Evolutionary conservation across 2,797 vertebrate species (phyloP).

Genomic region (Anabacerthia variegaticeps): DNA sequence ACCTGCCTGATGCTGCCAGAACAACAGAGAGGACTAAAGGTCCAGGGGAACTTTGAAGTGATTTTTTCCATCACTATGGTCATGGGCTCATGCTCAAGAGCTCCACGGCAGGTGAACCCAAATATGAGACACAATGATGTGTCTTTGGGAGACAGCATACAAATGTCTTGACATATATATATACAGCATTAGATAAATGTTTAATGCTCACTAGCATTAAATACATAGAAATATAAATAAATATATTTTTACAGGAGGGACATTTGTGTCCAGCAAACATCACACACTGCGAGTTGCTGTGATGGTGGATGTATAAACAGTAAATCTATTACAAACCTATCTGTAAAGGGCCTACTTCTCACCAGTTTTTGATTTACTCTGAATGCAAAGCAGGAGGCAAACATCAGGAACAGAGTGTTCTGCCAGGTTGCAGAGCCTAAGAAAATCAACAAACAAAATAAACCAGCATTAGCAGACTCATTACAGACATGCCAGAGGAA

Average conservation of each 20-base stretch:
- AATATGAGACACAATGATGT: neutral
- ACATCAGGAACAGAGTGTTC: neutral
- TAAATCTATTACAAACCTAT: neutral
- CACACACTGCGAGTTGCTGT: neutral
- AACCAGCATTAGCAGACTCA: neutral
- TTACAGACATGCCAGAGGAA: neutral
- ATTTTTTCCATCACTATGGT: neutral
- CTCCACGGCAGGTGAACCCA: neutral
- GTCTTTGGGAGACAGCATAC: neutral
- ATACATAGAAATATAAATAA: neutral
- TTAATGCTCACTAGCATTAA: neutral
- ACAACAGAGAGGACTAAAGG: neutral
- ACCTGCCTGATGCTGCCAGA: neutral
- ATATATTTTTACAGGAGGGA: neutral
- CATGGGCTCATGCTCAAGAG: neutral
- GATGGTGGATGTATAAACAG: neutral
- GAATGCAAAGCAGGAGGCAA: fast-evolving
- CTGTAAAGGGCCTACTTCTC: neutral
- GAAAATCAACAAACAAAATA: neutral
- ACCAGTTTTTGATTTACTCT: neutral
- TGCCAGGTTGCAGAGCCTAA: neutral
- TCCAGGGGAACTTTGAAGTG: neutral
- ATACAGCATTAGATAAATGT: neutral
- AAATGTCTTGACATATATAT: neutral
- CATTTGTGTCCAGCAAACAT: neutral